Base-by-base conservation (phyloP, 2,797 vertebrate genomes). In the Acropternis orthonyx region DNA sequence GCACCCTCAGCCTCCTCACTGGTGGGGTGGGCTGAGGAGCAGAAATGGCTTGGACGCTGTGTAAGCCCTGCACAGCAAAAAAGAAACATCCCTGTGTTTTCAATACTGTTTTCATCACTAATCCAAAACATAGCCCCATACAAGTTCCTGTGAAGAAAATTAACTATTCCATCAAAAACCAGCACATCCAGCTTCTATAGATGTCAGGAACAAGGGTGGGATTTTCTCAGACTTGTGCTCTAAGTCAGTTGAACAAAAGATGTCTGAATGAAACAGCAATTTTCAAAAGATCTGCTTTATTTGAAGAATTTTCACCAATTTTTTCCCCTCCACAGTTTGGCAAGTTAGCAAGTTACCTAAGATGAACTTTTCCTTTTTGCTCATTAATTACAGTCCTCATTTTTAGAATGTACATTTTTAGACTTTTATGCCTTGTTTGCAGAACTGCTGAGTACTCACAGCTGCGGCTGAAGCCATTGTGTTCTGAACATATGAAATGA, bases 341-440 rank as follows among this genome's bases (percentile, higher is more conserved):
- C 30, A n/a, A n/a, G n/a, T n/a, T 67, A 71, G 24, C 41, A 88
- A 88, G 58, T 92, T 85, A 86, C 92, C 83, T 85, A 90, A 88
- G 52, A 16, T 71, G 76, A 96, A 63, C 77, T 93, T 90, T 72
- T 92, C 28, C 24, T 77, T 92, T 85, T 56, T 84, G 14, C 36
- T 86, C 21, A 51, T 84, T 88, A 80, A 81, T 80, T 90, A 62
- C 39, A 83, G 26, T 3, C 23, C 16, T 92, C 73, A 44, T 48
- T 59, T 92, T 83, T 65, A 92, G 67, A 94, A 84, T 27, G 66
- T 4, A 77, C 34, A 68, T 80, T 80, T 93, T 92, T 81, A 93
- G 36, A 84, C 21, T 81, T 84, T 51, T 30, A 43, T 91, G 85
- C 51, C 34, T 88, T 80, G 11, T 61, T 61, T 86, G 62, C 69